phyloP scores from a whole-genome alignment of 1,140 invertebrate genomes.

The Megalonaias nervosa region DNA sequence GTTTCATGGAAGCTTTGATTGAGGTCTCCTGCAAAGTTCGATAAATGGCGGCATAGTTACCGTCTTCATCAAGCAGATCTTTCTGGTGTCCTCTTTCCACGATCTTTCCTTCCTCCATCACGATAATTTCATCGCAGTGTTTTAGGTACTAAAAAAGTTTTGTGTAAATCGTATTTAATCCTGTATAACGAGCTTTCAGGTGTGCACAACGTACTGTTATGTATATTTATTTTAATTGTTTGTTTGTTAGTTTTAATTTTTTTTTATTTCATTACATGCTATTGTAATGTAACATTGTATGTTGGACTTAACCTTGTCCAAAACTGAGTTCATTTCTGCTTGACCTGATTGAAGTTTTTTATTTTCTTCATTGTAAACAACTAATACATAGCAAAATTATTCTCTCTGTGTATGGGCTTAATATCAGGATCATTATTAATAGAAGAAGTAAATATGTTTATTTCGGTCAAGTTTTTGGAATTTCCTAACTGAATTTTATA shows the following conservation, averaged over 20 bases:
- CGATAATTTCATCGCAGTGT: slow-evolving; percentile 75
- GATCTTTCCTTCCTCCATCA: slow-evolving; percentile 65
- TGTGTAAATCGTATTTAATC: not conserved
- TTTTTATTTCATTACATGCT: not conserved
- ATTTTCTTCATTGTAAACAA: too few relatives aligned
- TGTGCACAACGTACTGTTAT: not conserved
- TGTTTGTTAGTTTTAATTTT: too few relatives aligned
- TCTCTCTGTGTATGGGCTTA: too few relatives aligned
- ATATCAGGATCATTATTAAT: too few relatives aligned
- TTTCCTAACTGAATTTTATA: too few relatives aligned
- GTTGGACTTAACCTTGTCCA: too few relatives aligned
- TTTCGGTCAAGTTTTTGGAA: too few relatives aligned
- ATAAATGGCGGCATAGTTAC: slow-evolving; percentile 70
- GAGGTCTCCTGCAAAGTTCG: slow-evolving; percentile 32
- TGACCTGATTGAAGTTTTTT: too few relatives aligned
- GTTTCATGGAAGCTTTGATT: not conserved
- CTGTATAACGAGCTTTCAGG: not conserved
- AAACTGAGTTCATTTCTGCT: too few relatives aligned
- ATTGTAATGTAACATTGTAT: too few relatives aligned
- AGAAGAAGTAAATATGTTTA: too few relatives aligned
- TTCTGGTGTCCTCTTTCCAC: slow-evolving; percentile 62
- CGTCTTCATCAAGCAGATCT: slow-evolving; percentile 43
- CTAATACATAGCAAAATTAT: too few relatives aligned
- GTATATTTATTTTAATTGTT: not conserved
- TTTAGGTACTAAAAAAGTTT: slow-evolving; percentile 59